These are phyloP conservation scores for Nothura maculosa DNA, from an alignment of 2,797 vertebrate species.

Conservation along the genomic window DNA sequence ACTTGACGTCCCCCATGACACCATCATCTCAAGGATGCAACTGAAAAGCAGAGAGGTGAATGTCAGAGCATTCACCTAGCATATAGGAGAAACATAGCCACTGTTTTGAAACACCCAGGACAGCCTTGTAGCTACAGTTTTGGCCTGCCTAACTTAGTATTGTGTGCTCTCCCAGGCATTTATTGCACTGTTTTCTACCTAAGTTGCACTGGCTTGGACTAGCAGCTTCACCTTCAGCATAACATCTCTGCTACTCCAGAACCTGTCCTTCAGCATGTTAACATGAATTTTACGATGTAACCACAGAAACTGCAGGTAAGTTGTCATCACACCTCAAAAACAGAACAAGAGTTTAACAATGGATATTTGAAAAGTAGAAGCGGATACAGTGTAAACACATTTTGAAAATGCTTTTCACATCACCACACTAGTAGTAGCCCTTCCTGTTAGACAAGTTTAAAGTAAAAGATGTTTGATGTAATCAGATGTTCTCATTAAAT, in stretches of 20 bases:
- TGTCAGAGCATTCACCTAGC: too few species aligned
- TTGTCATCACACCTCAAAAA: background rate
- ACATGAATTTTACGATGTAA: background rate
- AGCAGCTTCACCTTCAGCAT: background rate
- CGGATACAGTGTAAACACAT: background rate
- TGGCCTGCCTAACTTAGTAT: background rate
- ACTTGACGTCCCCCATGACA: too few species aligned
- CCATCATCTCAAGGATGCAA: background rate
- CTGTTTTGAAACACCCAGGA: background rate
- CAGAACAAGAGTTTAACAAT: background rate
- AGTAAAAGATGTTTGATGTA: background rate
- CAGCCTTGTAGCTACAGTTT: slow-evolving; percentile 1
- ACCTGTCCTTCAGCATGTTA: background rate
- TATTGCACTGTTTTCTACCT: background rate
- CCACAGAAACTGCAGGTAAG: background rate
- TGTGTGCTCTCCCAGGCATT: background rate
- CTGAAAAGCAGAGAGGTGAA: background rate
- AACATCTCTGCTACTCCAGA: background rate
- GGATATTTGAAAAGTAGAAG: background rate
- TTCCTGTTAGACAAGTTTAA: background rate
- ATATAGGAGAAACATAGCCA: background rate
- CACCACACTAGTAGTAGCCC: background rate
- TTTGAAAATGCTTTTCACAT: background rate
- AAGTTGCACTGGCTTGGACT: background rate
- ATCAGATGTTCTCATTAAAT: background rate